Evolutionary conservation across 1,140 invertebrate species (phyloP), one percentile per base, ranked within the genome.

Genomic region (Prorops nasuta): DNA sequence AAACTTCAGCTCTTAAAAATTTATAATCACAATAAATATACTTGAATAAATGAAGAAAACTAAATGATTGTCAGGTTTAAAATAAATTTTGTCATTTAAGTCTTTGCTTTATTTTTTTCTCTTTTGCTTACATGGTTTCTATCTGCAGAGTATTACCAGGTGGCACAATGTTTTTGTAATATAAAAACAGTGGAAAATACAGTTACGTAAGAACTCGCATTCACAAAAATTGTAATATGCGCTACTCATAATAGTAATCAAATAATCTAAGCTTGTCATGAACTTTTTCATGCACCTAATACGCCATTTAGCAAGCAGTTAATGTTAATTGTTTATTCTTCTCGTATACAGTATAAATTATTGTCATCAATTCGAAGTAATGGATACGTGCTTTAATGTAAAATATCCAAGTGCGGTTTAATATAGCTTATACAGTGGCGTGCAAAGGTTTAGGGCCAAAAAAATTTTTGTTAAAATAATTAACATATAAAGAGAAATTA

Each of bases 301-400:
- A 44, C 61, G 61, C 50, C 37, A 56, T 63, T 66, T 69, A 69
- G 57, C 60, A 58, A 64, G 60, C 69, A 69, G 63, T 75, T 56
- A 62, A 69, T 72, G 70, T 75, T 75, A 75, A 69, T 69, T 62
- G 67, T 72, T 71, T 71, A 69, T 70, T 58, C 64, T 72, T 59
- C 66, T 69, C 65, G 58, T 72, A 63, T 62, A 67, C 72, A 76
- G 59, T 60, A 64, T 74, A 66, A 70, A 68, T 70, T 58, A 57
- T 72, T 58, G 58, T 73, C 69, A 63, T 75, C 69, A 67, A 71
- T 64, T 74, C 69, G 56, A 54, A 67, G 59, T 71, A 74, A 58
- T 74, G 63, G 69, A 65, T 67, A 66, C n/a, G n/a, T 67, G 63
- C 66, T 67, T 69, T 56, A 54, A 66, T 60, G 48, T 52, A 52